A percentile compares a stretch with the other conserved stretches of the same genome.
These are phyloP conservation scores for Manacus vitellinus DNA, from an alignment of 2,113 vertebrate genomes.

Conservation along the genomic window DNA sequence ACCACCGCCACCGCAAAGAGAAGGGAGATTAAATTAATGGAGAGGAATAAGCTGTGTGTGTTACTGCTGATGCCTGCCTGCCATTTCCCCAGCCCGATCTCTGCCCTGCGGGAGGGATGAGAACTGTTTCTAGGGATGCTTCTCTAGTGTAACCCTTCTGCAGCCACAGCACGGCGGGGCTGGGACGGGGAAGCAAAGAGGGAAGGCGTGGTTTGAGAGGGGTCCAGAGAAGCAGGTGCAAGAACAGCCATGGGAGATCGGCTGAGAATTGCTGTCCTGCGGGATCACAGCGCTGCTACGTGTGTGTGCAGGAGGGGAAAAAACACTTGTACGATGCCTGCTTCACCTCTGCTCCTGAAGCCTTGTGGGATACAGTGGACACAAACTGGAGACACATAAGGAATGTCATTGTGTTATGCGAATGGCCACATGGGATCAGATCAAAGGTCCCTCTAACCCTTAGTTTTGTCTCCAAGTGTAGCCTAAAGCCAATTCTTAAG, in stretches of 20 bases:
- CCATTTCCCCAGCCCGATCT: background rate
- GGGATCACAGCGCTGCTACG: accelerated
- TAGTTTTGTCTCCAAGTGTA: accelerated
- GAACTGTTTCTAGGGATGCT: background rate
- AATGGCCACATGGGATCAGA: background rate
- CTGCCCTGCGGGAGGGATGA: background rate
- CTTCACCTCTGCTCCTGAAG: background rate
- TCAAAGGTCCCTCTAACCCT: background rate
- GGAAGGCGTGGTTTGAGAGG: background rate
- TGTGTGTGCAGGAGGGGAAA: no score
- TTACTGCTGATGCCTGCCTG: background rate
- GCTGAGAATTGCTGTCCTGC: background rate
- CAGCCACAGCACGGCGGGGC: background rate
- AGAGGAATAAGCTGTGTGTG: background rate
- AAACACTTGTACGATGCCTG: accelerated
- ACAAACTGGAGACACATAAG: background rate
- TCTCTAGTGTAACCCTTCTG: background rate
- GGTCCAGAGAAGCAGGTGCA: background rate
- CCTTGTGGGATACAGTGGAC: background rate
- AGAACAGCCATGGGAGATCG: background rate
- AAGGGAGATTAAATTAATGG: background rate
- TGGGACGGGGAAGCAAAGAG: background rate
- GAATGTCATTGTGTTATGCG: background rate
- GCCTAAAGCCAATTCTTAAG: background rate
- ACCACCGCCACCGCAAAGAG: background rate